Percentiles rank a stretch among this genome's conserved stretches.
Evolutionary conservation across 2,797 vertebrate genomes (phyloP).

Genomic region (Centropyge bicolor): DNA sequence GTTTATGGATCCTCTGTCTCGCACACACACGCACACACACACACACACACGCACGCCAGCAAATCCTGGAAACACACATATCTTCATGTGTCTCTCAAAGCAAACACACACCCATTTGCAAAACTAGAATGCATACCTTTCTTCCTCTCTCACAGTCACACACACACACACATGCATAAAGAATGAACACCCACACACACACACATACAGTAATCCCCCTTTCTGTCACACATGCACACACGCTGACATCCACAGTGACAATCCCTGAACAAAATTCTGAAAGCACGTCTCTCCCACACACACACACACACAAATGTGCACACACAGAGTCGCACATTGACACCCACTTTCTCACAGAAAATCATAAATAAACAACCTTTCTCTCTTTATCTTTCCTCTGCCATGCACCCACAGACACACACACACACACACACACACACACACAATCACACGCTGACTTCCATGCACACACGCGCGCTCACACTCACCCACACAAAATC

Average conservation of each 20-base stretch:
- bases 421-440: background rate
- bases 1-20: slow-evolving; percentile 50
- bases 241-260: slow-evolving; percentile 44
- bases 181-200: slow-evolving; percentile 6
- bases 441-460: background rate
- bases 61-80: slow-evolving; percentile 37
- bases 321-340: slow-evolving; percentile 15
- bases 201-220: slow-evolving; percentile 50
- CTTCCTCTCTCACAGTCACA: slow-evolving; percentile 10
- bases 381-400: slow-evolving; percentile 15
- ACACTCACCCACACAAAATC: slow-evolving; percentile 34
- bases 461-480: background rate
- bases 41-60: background rate
- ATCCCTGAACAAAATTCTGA: slow-evolving; percentile 50
- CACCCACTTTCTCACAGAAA: slow-evolving; percentile 43
- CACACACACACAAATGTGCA: slow-evolving; percentile 9
- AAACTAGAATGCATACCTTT: slow-evolving; percentile 31
- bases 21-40: slow-evolving; percentile 10
- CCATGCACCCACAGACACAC: slow-evolving; percentile 29
- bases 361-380: slow-evolving; percentile 50
- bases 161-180: slow-evolving; percentile 12
- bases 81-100: slow-evolving; percentile 33
- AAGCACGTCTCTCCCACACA: slow-evolving; percentile 13
- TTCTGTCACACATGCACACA: slow-evolving; percentile 43
- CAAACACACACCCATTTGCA: slow-evolving; percentile 54